Base-by-base conservation (phyloP, 2,797 vertebrate genomes). In the Macroramphosus scolopax region DNA sequence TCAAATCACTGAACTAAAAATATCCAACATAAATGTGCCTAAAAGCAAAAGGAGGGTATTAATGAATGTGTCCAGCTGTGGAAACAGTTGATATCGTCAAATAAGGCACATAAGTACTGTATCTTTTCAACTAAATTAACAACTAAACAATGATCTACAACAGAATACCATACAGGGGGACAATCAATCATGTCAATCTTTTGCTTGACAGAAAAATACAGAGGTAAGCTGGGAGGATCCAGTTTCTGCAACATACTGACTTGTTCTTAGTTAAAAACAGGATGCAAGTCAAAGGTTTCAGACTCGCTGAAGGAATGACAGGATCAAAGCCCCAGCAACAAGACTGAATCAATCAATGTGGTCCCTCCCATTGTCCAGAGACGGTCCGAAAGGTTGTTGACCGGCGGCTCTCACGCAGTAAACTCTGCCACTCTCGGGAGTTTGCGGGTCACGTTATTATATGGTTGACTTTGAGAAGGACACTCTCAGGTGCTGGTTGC, bases 391-490 rank as follows among this genome's bases (percentile, higher is more conserved):
- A n/a, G n/a, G n/a, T n/a, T n/a, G n/a, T n/a, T n/a, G n/a, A n/a
- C n/a, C n/a, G n/a, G n/a, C n/a, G n/a, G n/a, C n/a, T n/a, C n/a
- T n/a, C n/a, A n/a, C n/a, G n/a, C n/a, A n/a, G n/a, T n/a, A n/a
- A n/a, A n/a, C n/a, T n/a, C n/a, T n/a, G n/a, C n/a, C n/a, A n/a
- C n/a, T n/a, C n/a, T n/a, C n/a, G n/a, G n/a, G n/a, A n/a, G n/a
- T n/a, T n/a, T n/a, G n/a, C n/a, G n/a, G n/a, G n/a, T n/a, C n/a
- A n/a, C n/a, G n/a, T n/a, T n/a, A n/a, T 78, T 64, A 98, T 90
- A 98, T 98, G 61, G 96, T 98, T 29, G 96, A 98, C 86, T 98
- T 98, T 13, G 96, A 98, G 83, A 98, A 98, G 72, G 96, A 98
- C 80, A 98, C 96, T 90, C 95, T 94, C 82, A 98, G 93, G 78